These are phyloP conservation scores for Festucalex cinctus DNA, from an alignment of 2,113 vertebrate species.

Conservation along the genomic window DNA sequence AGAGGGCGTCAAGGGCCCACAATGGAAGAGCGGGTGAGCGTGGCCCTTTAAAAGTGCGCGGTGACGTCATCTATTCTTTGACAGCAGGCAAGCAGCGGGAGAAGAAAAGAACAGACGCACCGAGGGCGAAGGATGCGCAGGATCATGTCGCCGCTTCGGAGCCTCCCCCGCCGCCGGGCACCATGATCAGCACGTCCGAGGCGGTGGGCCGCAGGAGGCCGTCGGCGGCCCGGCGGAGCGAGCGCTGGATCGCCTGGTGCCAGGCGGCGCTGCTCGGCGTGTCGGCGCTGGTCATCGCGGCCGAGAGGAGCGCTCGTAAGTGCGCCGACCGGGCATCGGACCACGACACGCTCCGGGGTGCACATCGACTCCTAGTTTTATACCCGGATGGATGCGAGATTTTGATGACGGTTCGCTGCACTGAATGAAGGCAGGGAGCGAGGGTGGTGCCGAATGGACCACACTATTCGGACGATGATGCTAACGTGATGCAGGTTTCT, in stretches of 20 bases:
- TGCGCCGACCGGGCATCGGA: conserved; percentile 16
- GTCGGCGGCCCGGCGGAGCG: conserved; percentile 57
- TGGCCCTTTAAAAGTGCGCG: conserved; percentile 62
- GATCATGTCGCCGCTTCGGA: conserved; percentile 38
- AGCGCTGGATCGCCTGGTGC: conserved; percentile 72
- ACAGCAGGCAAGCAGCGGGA: conserved; percentile 37
- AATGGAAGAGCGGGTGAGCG: conserved; percentile 3
- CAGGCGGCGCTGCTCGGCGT: conserved; percentile 70
- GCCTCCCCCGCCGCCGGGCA: conserved; percentile 5
- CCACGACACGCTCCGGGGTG: background rate
- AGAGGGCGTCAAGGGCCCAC: background rate
- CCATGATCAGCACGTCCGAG: conserved; percentile 61
- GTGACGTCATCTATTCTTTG: conserved; percentile 71
- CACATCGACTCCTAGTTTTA: background rate
- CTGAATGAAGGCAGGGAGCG: background rate
- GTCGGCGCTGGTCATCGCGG: conserved; percentile 73
- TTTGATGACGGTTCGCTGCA: background rate
- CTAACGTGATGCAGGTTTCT: background rate
- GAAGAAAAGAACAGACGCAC: conserved; percentile 38
- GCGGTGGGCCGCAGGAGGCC: conserved; percentile 60
- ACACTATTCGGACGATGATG: background rate
- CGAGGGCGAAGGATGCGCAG: conserved; percentile 45
- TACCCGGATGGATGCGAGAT: background rate
- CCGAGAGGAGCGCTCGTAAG: conserved; percentile 76
- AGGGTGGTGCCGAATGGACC: background rate